These are phyloP conservation scores for Macaria liturata DNA, from an alignment of 2,888 invertebrate genomes.

Conservation along the genomic window DNA sequence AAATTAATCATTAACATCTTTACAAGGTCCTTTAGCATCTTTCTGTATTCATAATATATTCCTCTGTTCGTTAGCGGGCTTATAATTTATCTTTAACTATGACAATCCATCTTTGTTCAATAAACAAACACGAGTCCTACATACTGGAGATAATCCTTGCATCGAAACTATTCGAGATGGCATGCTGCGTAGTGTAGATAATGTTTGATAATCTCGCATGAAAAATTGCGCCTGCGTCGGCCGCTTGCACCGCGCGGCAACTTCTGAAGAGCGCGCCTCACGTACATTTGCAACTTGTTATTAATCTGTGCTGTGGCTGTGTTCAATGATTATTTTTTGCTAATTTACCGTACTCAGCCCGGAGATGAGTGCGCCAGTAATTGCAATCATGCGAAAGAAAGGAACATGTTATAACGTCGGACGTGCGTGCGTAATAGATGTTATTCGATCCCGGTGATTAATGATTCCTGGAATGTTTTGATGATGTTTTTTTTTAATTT, in stretches of 20 bases:
- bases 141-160: slow-evolving; percentile 18
- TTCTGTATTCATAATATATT: too few species aligned
- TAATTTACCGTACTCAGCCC: slow-evolving; percentile 64
- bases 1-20: too few species aligned
- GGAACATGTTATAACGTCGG: slow-evolving; percentile 33
- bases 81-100: slow-evolving; percentile 12
- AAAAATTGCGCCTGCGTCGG: slow-evolving; percentile 26
- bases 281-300: slow-evolving; percentile 21
- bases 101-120: slow-evolving; percentile 22
- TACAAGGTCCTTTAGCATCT: too few species aligned
- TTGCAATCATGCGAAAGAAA: slow-evolving; percentile 39
- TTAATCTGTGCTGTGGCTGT: slow-evolving; percentile 25
- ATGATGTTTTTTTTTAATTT: neutral
- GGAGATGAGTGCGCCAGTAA: slow-evolving; percentile 41
- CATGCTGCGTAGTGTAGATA: slow-evolving; percentile 26
- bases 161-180: slow-evolving; percentile 11
- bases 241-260: slow-evolving; percentile 24
- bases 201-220: slow-evolving; percentile 33
- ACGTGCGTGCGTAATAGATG: slow-evolving; percentile 30
- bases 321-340: slow-evolving; percentile 65
- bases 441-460: slow-evolving; percentile 31
- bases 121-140: slow-evolving; percentile 19
- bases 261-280: slow-evolving; percentile 31
- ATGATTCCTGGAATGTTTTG: slow-evolving; percentile 22
- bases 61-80: neutral